phyloP scores from a whole-genome alignment of 2,797 vertebrate species.

The Steatocranus sp. region DNA sequence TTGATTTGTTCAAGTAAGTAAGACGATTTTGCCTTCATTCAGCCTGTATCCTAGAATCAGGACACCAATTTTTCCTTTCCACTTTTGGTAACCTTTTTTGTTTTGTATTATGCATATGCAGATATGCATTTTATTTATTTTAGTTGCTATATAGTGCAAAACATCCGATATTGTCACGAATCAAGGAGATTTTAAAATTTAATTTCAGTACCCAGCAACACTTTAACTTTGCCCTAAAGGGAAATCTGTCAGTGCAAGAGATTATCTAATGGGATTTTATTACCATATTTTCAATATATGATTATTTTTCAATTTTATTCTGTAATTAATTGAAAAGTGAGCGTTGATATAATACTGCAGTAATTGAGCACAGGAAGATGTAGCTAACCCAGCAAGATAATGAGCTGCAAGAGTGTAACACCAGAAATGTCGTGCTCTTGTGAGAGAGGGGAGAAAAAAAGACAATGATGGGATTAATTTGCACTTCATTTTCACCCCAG shows the following conservation, averaged over 20 bases:
- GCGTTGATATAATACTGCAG: not conserved
- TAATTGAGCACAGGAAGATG: not conserved
- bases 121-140: not conserved
- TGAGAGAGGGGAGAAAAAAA: not conserved
- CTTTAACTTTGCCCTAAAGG: not conserved
- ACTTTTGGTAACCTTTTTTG: not conserved
- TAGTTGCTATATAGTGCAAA: not conserved
- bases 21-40: not conserved
- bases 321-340: not conserved
- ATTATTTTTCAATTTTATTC: not conserved
- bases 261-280: not conserved
- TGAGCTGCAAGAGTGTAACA: not conserved
- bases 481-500: conserved; percentile 9
- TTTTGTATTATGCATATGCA: not conserved
- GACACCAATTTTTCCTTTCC: not conserved
- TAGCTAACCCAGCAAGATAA: not conserved
- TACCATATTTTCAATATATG: not conserved
- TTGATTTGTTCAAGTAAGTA: not conserved
- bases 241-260: not conserved
- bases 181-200: not conserved
- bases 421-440: not conserved
- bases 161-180: not conserved
- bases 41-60: not conserved
- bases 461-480: not conserved
- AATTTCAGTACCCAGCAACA: not conserved